Evolutionary conservation across 2,797 vertebrate species (phyloP).

Genomic region (Alauda arvensis): DNA sequence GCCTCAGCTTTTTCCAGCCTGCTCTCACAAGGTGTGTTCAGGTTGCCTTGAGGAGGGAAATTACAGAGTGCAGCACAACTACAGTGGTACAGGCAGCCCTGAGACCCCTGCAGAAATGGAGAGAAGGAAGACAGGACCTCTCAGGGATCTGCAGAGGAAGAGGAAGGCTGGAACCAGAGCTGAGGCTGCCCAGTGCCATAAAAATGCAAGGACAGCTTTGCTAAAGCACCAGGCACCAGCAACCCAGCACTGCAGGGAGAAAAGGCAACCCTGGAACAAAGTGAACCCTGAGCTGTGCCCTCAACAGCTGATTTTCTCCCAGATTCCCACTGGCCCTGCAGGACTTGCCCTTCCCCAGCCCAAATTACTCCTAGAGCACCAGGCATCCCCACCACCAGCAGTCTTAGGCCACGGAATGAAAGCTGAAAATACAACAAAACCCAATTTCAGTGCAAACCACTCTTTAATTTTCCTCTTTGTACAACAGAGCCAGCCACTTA

Average conservation of each 20-base stretch:
- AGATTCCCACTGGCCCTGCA: neutral
- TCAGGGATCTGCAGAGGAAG: neutral
- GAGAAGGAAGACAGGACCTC: neutral
- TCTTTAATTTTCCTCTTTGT: conserved; percentile 64
- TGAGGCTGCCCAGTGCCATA: neutral
- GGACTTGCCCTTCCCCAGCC: neutral
- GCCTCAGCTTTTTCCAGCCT: neutral
- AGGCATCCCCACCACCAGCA: neutral
- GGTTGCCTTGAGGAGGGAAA: neutral
- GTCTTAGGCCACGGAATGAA: neutral
- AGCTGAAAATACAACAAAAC: conserved; percentile 22
- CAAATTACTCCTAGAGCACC: neutral
- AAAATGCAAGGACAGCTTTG: neutral
- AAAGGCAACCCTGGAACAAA: neutral
- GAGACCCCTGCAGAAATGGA: neutral
- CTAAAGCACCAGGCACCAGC: neutral
- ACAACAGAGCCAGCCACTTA: conserved; percentile 66
- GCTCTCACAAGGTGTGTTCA: neutral
- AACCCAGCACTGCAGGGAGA: neutral
- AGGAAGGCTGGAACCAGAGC: neutral
- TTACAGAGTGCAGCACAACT: neutral
- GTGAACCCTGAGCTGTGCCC: neutral
- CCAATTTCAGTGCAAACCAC: conserved; percentile 61
- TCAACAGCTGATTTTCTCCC: neutral
- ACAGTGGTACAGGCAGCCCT: neutral